Conservation (phyloP, 2,113 vertebrate genomes). For the Pteropus alecto region DNA sequence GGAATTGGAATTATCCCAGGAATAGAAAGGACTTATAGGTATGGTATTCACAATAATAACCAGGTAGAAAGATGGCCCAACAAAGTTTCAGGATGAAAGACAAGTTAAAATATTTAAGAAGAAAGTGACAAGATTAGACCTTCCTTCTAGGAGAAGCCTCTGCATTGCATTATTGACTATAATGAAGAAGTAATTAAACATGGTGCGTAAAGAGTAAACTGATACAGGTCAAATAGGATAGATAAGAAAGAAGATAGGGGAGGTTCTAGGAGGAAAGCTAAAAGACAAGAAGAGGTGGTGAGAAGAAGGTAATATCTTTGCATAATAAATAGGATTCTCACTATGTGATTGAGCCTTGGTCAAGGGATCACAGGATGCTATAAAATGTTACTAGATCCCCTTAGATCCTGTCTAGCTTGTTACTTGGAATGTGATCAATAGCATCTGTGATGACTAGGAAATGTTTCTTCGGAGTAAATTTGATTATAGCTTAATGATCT, state of each 20-base stretch:
- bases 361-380: neutral
- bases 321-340: neutral
- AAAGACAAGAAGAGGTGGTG: neutral
- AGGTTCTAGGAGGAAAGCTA: too few relatives aligned
- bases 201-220: neutral
- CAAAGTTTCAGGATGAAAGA: neutral
- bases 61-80: neutral
- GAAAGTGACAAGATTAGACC: neutral
- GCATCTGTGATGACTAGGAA: neutral
- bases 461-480: neutral
- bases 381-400: neutral
- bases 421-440: neutral
- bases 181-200: neutral
- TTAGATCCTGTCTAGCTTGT: neutral
- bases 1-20: neutral
- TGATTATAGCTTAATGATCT: neutral
- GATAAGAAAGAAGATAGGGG: neutral
- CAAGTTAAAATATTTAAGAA: neutral
- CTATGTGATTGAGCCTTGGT: neutral
- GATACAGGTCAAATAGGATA: neutral
- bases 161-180: neutral
- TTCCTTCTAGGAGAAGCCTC: neutral
- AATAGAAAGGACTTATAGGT: neutral
- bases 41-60: neutral
- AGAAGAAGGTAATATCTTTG: neutral